phyloP scores from a whole-genome alignment of 2,888 invertebrate genomes.

The Drosophila differens region DNA sequence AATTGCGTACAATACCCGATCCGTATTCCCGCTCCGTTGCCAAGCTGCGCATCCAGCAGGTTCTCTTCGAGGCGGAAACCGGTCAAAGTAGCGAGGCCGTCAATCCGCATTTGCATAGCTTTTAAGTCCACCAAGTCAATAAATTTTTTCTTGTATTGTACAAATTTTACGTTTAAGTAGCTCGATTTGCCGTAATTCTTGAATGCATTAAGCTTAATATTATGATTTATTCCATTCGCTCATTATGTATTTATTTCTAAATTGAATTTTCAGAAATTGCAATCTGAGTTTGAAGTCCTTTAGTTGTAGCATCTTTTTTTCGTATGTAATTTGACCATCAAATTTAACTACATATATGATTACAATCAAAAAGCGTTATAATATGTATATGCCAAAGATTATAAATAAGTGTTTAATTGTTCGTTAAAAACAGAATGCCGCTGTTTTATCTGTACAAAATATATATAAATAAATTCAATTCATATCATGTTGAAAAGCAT shows the following conservation, averaged over 20 bases:
- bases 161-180: slow-evolving; percentile 15
- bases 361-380: background rate
- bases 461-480: background rate
- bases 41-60: slow-evolving; percentile 82
- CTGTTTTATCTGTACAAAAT: background rate
- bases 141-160: background rate
- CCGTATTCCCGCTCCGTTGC: slow-evolving; percentile 79
- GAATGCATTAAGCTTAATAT: background rate
- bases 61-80: slow-evolving; percentile 82
- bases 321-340: background rate
- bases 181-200: background rate
- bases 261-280: background rate
- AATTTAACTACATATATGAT: background rate
- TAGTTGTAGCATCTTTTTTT: background rate
- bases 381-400: slow-evolving; percentile 9
- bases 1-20: slow-evolving; percentile 74
- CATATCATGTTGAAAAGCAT: background rate
- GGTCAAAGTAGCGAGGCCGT: slow-evolving; percentile 62
- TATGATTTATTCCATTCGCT: background rate
- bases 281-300: background rate
- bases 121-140: slow-evolving; percentile 18
- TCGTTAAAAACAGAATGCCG: background rate
- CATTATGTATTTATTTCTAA: background rate
- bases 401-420: background rate
- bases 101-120: slow-evolving; percentile 41